Conservation (phyloP, 2,113 vertebrate genomes). For the Osmerus eperlanus region DNA sequence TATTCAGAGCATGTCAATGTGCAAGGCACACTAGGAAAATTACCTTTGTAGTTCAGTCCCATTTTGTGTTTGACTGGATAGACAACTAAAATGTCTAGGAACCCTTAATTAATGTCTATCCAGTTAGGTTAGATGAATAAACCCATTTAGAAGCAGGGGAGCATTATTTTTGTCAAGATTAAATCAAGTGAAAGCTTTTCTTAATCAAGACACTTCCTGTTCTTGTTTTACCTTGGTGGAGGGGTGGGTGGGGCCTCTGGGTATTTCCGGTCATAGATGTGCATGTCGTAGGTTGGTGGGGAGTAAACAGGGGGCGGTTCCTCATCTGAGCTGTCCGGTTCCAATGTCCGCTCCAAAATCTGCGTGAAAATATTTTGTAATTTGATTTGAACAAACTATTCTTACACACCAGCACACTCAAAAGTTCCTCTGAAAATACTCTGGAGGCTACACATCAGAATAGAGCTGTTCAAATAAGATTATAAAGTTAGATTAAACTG, state of each 20-base stretch:
- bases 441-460: too few species aligned
- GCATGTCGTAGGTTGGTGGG: constrained; percentile 88
- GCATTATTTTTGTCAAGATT: too few species aligned
- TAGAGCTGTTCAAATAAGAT: too few species aligned
- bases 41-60: neutral
- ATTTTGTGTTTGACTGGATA: too few species aligned
- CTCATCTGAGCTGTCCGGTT: constrained; percentile 95
- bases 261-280: constrained; percentile 79
- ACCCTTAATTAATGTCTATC: too few species aligned
- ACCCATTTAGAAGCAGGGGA: too few species aligned
- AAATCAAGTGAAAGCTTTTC: too few species aligned
- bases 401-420: neutral
- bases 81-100: too few species aligned
- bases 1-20: constrained; percentile 5
- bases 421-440: too few species aligned
- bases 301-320: constrained; percentile 95
- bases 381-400: neutral
- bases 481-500: too few species aligned
- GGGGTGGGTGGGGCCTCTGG: constrained; percentile 76
- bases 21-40: neutral
- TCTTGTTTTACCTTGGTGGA: constrained; percentile 77
- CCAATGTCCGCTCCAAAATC: constrained; percentile 92
- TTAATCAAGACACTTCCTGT: neutral
- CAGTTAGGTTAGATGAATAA: too few species aligned
- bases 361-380: constrained; percentile 38